Evolutionary conservation across 1,140 invertebrate species (phyloP), one percentile per base, ranked within the genome.

Genomic region (Palaemon carinicauda): DNA sequence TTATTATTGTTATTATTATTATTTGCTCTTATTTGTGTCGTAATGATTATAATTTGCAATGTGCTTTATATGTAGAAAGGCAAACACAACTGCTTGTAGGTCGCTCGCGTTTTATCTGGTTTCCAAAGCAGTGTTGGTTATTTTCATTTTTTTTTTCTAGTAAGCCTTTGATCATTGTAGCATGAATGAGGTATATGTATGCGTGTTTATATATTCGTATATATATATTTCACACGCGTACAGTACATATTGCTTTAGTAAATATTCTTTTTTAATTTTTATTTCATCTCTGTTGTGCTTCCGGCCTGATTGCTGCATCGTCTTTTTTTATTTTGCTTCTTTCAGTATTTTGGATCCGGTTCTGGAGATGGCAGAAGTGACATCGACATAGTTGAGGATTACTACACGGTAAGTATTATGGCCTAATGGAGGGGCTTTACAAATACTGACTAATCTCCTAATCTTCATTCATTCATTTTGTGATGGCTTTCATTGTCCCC

Each of bases 271-370:
- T 17, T 29, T n/a, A n/a, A n/a, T n/a, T 14, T 31, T 31, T 14
- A 24, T 31, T 17, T 31, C 69, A 15, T 31, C n/a, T 31, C 69
- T 17, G 1, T 19, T 29, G 24, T 31, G 24, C 69, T 31, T 73
- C 24, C 69, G 24, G 24, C 56, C n/a, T 27, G 56, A 65, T 65
- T 65, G 27, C 56, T n/a, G 27, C 56, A 21, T 24, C 33, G 69
- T 29, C 24, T 73, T 17, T 73, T 21, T 24, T 50, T 33, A 24
- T 29, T 73, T 31, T 73, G 69, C 69, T 73, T 73, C 69, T 73
- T 73, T 29, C 69, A 73, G 69, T 73, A n/a, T 73, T 73, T 24
- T 73, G 69, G 69, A 31, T 73, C 69, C 69, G 69, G 69, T n/a
- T 73, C 69, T 73, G 69, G 69, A 19, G 69, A 73, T 4, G 69